A percentile compares a stretch with the other conserved stretches of the same genome.
Evolutionary conservation across 2,113 vertebrate species (phyloP).

Genomic region (Nansenia antarctica): DNA sequence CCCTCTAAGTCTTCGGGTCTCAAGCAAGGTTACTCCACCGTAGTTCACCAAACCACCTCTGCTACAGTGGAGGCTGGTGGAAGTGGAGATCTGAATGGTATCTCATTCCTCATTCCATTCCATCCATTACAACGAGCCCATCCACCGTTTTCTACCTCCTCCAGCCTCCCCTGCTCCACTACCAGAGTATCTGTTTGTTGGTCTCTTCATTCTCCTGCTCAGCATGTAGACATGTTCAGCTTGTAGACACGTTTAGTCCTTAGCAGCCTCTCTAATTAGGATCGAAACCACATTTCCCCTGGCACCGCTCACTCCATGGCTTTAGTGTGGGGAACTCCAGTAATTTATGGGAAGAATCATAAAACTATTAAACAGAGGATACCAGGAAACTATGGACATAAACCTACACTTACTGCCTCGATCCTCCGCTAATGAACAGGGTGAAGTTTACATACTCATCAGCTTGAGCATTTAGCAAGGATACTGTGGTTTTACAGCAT

Average conservation of each 20-base stretch:
- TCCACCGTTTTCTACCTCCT: too few relatives aligned
- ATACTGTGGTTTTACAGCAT: not conserved
- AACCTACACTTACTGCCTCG: conserved; percentile 64
- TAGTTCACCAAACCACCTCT: conserved; percentile 31
- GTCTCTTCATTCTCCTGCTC: too few relatives aligned
- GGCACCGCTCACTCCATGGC: conserved; percentile 39
- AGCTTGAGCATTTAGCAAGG: conserved; percentile 23
- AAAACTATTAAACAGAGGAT: conserved; percentile 69
- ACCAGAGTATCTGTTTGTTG: conserved; percentile 25
- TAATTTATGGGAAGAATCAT: conserved; percentile 69
- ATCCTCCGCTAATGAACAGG: conserved; percentile 56
- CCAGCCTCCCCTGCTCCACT: too few relatives aligned
- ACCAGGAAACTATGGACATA: conserved; percentile 67
- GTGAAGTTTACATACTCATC: conserved; percentile 55
- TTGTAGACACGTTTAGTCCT: conserved; percentile 34
- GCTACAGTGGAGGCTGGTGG: conserved; percentile 1
- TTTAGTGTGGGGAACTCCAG: conserved; percentile 47
- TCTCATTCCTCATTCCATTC: too few relatives aligned
- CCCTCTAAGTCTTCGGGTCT: too few relatives aligned
- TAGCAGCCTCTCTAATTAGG: conserved; percentile 62
- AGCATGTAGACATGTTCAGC: too few relatives aligned
- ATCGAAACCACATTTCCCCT: conserved; percentile 59
- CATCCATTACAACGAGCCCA: too few relatives aligned
- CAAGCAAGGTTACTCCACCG: conserved; percentile 23
- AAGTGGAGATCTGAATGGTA: too few relatives aligned